These are phyloP conservation scores for Brachypodius melanocephalos DNA, from an alignment of 2,113 vertebrate species.

Conservation along the genomic window DNA sequence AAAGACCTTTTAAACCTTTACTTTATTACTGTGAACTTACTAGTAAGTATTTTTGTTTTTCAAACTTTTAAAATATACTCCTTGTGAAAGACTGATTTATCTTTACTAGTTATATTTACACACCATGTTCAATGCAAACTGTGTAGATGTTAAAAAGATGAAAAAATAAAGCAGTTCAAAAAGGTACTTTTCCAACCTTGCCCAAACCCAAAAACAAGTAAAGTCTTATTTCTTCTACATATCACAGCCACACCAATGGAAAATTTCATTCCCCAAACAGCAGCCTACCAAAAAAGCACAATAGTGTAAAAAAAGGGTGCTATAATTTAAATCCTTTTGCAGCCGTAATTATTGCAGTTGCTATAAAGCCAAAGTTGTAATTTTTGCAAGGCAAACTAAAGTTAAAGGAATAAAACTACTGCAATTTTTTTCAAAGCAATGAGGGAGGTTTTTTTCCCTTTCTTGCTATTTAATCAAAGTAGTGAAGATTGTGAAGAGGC, in stretches of 20 bases:
- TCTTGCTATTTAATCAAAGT: slow-evolving; percentile 2
- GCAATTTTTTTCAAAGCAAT: neutral
- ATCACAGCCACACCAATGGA: neutral
- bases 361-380: neutral
- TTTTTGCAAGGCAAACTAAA: slow-evolving; percentile 21
- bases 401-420: slow-evolving; percentile 6
- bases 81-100: neutral
- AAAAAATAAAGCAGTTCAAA: neutral
- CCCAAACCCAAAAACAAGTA: neutral
- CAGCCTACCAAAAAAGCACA: neutral
- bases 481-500: neutral
- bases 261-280: neutral
- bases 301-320: neutral
- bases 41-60: neutral
- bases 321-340: slow-evolving; percentile 1
- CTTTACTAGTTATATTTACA: neutral
- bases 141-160: neutral
- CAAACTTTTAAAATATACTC: neutral
- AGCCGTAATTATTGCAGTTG: neutral
- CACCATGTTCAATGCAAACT: neutral
- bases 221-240: neutral
- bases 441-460: neutral
- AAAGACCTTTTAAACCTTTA: neutral
- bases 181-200: neutral
- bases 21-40: neutral